Conservation (phyloP, 2,113 vertebrate species). For the Poicephalus gulielmi region DNA sequence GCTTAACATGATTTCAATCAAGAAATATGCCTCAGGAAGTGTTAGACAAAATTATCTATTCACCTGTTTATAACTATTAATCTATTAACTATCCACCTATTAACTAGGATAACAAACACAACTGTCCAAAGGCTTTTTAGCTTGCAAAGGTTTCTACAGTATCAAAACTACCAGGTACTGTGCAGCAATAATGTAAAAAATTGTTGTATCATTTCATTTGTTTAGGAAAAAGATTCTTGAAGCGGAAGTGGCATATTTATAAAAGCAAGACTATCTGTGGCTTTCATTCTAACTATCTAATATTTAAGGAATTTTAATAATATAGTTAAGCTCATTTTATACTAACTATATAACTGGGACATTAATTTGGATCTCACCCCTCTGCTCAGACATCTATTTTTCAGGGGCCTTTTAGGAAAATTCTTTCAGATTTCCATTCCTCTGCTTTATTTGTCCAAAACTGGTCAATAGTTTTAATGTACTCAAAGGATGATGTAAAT, state of each 20-base stretch:
- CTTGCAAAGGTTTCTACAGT: background rate
- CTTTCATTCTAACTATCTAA: background rate
- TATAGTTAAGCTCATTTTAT: background rate
- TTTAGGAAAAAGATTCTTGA: background rate
- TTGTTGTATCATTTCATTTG: background rate
- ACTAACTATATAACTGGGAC: background rate
- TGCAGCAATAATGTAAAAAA: background rate
- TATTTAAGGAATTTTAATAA: background rate
- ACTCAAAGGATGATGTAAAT: background rate
- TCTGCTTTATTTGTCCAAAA: background rate
- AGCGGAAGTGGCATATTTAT: background rate
- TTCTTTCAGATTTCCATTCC: background rate
- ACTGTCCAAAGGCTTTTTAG: background rate
- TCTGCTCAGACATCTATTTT: background rate
- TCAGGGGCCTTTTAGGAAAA: background rate
- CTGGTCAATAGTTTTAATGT: background rate
- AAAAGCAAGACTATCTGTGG: background rate
- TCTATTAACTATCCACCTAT: background rate
- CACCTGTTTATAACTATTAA: background rate
- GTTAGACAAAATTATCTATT: background rate
- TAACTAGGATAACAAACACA: background rate
- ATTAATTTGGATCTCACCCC: background rate
- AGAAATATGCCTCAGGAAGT: background rate
- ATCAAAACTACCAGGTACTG: background rate
- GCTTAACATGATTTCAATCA: background rate